Evolutionary conservation across 2,113 vertebrate genomes (phyloP).

Genomic region (Pterophyllum scalare): DNA sequence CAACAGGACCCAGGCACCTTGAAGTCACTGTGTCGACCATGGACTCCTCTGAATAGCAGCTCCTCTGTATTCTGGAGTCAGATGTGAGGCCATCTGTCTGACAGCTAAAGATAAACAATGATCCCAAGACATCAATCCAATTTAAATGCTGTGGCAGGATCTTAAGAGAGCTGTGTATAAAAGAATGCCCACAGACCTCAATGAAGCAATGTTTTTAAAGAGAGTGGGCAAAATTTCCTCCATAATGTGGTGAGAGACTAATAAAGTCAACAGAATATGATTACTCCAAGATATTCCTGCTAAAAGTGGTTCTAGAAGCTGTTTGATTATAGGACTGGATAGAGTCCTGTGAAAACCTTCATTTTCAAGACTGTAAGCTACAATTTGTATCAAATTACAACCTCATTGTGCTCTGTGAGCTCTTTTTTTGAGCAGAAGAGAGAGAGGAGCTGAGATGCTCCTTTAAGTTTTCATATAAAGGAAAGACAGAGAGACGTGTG

Average conservation of each 20-base stretch:
- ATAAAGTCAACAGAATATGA: background rate
- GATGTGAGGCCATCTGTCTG: accelerated
- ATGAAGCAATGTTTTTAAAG: background rate
- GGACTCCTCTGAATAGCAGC: background rate
- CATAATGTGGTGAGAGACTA: too few species aligned
- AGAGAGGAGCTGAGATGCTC: background rate
- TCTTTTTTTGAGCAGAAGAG: background rate
- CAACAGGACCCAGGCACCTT: background rate
- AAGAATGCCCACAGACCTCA: too few species aligned
- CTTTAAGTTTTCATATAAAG: background rate
- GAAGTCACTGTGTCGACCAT: background rate
- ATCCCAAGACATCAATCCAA: background rate
- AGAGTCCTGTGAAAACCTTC: too few species aligned
- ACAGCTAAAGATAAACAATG: background rate
- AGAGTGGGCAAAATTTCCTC: background rate
- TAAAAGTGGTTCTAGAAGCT: background rate
- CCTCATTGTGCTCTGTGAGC: background rate
- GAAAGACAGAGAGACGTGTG: background rate
- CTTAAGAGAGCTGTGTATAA: background rate
- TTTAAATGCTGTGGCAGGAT: background rate
- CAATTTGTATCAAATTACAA: background rate
- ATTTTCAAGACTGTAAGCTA: too few species aligned
- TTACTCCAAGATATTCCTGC: background rate
- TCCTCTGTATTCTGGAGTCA: background rate
- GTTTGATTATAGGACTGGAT: background rate